phyloP scores from a whole-genome alignment of 2,797 vertebrate species.

The Fistularia tabacaria region DNA sequence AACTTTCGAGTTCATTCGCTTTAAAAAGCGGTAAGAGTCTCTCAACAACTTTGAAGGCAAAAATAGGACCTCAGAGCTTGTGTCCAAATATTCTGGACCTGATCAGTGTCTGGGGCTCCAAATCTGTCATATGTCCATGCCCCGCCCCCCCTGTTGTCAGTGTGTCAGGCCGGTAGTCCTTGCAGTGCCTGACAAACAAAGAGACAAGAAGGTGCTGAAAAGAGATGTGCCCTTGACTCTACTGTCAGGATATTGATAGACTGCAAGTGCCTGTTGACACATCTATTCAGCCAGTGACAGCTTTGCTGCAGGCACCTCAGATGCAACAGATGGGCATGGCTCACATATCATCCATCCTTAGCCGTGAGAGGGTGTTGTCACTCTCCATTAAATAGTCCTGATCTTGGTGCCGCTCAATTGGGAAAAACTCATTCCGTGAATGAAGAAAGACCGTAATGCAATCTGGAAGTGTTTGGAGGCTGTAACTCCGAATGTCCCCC shows the following conservation, averaged over 20 bases:
- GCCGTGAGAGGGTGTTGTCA: slow-evolving; percentile 16
- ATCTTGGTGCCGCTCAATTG: slow-evolving; percentile 9
- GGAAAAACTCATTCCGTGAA: slow-evolving; percentile 7
- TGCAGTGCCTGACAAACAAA: slow-evolving; percentile 33
- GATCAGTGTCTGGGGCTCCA: slow-evolving; percentile 12
- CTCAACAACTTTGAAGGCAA: not conserved
- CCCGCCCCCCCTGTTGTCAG: slow-evolving; percentile 27
- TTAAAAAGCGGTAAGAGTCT: too few species aligned
- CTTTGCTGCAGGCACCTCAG: slow-evolving; percentile 36
- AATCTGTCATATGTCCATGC: slow-evolving; percentile 24
- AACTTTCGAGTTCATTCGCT: too few species aligned
- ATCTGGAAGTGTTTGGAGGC: not conserved
- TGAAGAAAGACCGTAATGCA: slow-evolving; percentile 6
- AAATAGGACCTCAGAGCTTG: not conserved
- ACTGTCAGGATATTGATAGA: slow-evolving; percentile 55
- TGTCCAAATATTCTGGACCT: not conserved
- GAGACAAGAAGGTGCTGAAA: slow-evolving; percentile 42
- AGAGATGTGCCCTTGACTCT: slow-evolving; percentile 42
- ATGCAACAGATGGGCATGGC: slow-evolving; percentile 46
- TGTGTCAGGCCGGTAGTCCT: slow-evolving; percentile 32
- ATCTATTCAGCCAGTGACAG: slow-evolving; percentile 48
- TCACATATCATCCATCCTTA: slow-evolving; percentile 27
- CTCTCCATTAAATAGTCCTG: slow-evolving; percentile 13
- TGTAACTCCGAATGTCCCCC: slow-evolving; percentile 1
- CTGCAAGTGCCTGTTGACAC: slow-evolving; percentile 52